Evolutionary conservation across 2,888 invertebrate species (phyloP).

Genomic region (Nebria brevicollis): DNA sequence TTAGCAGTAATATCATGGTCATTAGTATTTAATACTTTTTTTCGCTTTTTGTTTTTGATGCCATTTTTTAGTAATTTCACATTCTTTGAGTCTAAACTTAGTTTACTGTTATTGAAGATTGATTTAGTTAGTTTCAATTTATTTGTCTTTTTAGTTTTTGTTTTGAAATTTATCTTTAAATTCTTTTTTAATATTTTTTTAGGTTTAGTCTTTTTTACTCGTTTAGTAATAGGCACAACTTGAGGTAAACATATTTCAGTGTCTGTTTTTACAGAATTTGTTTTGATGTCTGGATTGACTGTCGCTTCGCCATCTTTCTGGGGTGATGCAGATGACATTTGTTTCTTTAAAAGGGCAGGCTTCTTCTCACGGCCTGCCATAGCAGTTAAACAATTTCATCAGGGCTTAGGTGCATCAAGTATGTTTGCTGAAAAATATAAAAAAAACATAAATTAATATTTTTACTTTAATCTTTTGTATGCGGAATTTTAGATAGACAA

Average conservation of each 20-base stretch:
- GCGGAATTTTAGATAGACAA: background rate
- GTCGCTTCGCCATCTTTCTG: constrained; percentile 54
- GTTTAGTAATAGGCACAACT: constrained; percentile 35
- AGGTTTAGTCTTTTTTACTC: constrained; percentile 36
- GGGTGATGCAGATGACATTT: constrained; percentile 55
- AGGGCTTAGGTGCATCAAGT: constrained; percentile 48
- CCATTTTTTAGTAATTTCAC: constrained; percentile 58
- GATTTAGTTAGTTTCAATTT: constrained; percentile 55
- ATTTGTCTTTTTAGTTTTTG: constrained; percentile 53
- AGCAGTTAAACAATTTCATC: constrained; percentile 56
- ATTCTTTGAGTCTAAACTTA: constrained; percentile 55
- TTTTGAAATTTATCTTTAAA: constrained; percentile 55
- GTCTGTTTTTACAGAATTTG: constrained; percentile 50
- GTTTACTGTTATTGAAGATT: constrained; percentile 56
- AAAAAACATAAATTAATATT: background rate
- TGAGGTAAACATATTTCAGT: constrained; percentile 47
- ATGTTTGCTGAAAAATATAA: constrained; percentile 18
- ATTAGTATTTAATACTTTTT: constrained; percentile 43
- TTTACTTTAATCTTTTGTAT: no score
- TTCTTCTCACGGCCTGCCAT: constrained; percentile 64
- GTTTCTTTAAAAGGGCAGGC: constrained; percentile 59
- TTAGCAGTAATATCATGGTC: constrained; percentile 48
- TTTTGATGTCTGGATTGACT: constrained; percentile 51
- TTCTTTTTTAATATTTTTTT: constrained; percentile 49
- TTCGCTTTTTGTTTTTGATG: constrained; percentile 52